Evolutionary conservation across 2,888 invertebrate species (phyloP), one percentile per base, ranked within the genome.

Genomic region (Stenoptilia bipunctidactyla): DNA sequence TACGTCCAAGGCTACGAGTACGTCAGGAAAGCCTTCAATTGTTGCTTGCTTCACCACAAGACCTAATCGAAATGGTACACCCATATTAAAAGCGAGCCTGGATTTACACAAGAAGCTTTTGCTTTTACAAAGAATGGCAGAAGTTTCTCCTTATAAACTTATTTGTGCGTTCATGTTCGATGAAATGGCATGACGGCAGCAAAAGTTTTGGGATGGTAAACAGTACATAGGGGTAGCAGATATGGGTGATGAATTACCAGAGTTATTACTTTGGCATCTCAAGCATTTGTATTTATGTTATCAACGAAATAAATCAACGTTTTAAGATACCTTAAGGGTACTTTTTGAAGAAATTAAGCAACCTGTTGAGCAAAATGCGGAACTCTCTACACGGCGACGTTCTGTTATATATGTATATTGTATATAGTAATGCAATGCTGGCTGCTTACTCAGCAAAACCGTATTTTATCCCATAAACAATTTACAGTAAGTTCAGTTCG

Each of bases 321-420:
- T 49, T 40, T 37, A 46, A 47, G 37, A 5, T 48, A 6, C 48
- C 45, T 2, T 38, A 46, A 36, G 42, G 40, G 6, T 46, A 39
- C 20, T 45, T 46, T 42, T 27, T 42, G 15, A 36, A n/a, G n/a
- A n/a, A n/a, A n/a, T n/a, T n/a, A n/a, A n/a, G n/a, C n/a, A n/a
- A n/a, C n/a, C n/a, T n/a, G n/a, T n/a, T n/a, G n/a, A n/a, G n/a
- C n/a, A n/a, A n/a, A n/a, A n/a, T n/a, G n/a, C n/a, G n/a, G n/a
- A n/a, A n/a, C n/a, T n/a, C n/a, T n/a, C n/a, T n/a, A n/a, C n/a
- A n/a, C n/a, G n/a, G n/a, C n/a, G n/a, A n/a, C n/a, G n/a, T n/a
- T n/a, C n/a, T n/a, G n/a, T n/a, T n/a, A n/a, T n/a, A n/a, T n/a
- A n/a, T n/a, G n/a, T n/a, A n/a, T n/a, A n/a, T n/a, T n/a, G n/a